These are phyloP conservation scores for Rhyacichthys aspro DNA, from an alignment of 2,797 vertebrate genomes.

Conservation along the genomic window DNA sequence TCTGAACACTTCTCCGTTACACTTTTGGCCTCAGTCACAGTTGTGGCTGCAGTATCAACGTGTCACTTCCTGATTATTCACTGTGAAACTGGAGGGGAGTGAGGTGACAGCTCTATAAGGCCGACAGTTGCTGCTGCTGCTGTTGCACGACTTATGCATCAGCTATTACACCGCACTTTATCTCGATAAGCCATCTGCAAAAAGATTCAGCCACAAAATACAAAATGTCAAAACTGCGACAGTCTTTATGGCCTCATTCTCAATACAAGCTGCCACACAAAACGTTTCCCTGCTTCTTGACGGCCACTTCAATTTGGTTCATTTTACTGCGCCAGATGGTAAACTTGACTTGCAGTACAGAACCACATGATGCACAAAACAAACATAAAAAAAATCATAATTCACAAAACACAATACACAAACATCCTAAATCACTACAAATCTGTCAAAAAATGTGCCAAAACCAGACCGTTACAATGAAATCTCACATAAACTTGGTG, in stretches of 20 bases:
- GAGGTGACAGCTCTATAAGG: conserved; percentile 61
- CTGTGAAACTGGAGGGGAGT: conserved; percentile 71
- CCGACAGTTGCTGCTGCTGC: conserved; percentile 48
- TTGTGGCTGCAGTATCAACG: conserved; percentile 75
- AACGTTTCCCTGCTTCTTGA: conserved; percentile 18
- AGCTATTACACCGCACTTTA: conserved; percentile 52
- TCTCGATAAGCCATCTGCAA: conserved; percentile 49
- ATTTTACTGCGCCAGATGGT: conserved; percentile 23
- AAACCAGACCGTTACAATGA: too few relatives aligned
- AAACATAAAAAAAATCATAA: too few relatives aligned
- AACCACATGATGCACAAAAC: too few relatives aligned
- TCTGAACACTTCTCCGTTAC: conserved; percentile 72
- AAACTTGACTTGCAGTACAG: too few relatives aligned
- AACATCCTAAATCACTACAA: too few relatives aligned
- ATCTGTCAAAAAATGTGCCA: too few relatives aligned
- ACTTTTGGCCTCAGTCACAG: conserved; percentile 73
- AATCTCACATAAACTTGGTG: too few relatives aligned
- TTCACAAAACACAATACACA: too few relatives aligned
- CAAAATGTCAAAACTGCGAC: conserved; percentile 50
- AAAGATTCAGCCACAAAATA: conserved; percentile 22
- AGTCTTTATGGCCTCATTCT: conserved; percentile 20
- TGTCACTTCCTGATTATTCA: conserved; percentile 81
- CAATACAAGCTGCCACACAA: conserved; percentile 50
- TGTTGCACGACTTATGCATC: conserved; percentile 58
- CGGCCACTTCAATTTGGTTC: conserved; percentile 40